Percentiles rank a stretch among this genome's conserved stretches.
Evolutionary conservation across 2,797 vertebrate species (phyloP).

Genomic region (Falco novaeseelandiae): DNA sequence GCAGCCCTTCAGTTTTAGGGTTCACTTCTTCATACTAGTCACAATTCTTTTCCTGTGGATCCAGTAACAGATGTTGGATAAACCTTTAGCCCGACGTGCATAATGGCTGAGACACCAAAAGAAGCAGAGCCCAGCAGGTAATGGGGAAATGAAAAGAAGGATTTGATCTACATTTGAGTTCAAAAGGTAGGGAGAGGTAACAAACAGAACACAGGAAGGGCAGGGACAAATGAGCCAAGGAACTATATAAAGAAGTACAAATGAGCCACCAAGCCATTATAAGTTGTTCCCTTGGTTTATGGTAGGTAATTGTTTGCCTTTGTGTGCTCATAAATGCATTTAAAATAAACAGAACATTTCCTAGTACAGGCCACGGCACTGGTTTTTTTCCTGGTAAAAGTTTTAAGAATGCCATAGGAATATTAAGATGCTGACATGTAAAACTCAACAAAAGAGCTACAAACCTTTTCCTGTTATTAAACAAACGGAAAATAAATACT

Average conservation of each 20-base stretch:
- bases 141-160: not conserved
- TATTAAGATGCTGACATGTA: constrained; percentile 79
- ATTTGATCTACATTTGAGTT: not conserved
- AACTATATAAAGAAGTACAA: constrained; percentile 2
- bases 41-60: not conserved
- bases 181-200: not conserved
- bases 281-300: constrained; percentile 34
- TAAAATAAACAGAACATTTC: constrained; percentile 77
- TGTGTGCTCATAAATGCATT: constrained; percentile 64
- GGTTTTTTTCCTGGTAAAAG: constrained; percentile 76
- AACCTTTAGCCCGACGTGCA: not conserved
- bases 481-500: constrained; percentile 80
- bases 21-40: not conserved
- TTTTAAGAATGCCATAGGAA: constrained; percentile 74
- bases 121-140: not conserved
- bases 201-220: constrained; percentile 7
- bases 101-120: not conserved
- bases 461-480: constrained; percentile 83
- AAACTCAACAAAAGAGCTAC: constrained; percentile 79
- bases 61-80: not conserved
- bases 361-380: constrained; percentile 72
- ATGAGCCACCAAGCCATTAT: not conserved
- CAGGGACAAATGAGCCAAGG: not conserved
- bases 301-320: constrained; percentile 56
- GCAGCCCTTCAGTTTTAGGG: not conserved